These are phyloP conservation scores for Amiota communis DNA, from an alignment of 2,888 invertebrate species.

Conservation along the genomic window DNA sequence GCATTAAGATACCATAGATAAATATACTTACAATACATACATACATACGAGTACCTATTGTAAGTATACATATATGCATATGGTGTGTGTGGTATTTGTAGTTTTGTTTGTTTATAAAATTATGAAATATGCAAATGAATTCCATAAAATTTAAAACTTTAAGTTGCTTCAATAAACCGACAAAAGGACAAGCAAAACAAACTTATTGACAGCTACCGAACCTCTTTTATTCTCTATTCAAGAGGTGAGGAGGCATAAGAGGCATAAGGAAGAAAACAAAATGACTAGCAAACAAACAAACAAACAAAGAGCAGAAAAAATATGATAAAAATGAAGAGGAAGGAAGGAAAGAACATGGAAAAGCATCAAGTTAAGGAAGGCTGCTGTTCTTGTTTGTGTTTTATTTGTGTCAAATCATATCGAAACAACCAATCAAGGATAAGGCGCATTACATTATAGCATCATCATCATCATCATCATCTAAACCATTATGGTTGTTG, in stretches of 20 bases:
- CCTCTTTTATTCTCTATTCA: conserved; percentile 28
- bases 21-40: too few relatives aligned
- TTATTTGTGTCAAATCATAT: conserved; percentile 41
- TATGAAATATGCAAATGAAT: too few relatives aligned
- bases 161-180: too few relatives aligned
- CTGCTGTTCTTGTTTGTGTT: conserved; percentile 55
- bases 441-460: conserved; percentile 55
- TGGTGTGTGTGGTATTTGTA: too few relatives aligned
- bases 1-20: too few relatives aligned
- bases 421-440: conserved; percentile 62
- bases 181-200: too few relatives aligned
- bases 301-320: conserved; percentile 35
- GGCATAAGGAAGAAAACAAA: conserved; percentile 5
- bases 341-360: conserved; percentile 15
- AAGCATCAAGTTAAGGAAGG: conserved; percentile 45
- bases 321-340: conserved; percentile 31
- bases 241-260: conserved; percentile 37
- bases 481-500: background rate
- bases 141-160: too few relatives aligned
- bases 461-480: background rate
- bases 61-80: too few relatives aligned
- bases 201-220: background rate
- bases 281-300: conserved; percentile 21
- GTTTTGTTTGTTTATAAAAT: too few relatives aligned
- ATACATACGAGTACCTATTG: too few relatives aligned